Evolutionary conservation across 2,888 invertebrate genomes (phyloP), one percentile per base, ranked within the genome.

Genomic region (Hydroisotoma schaefferi): DNA sequence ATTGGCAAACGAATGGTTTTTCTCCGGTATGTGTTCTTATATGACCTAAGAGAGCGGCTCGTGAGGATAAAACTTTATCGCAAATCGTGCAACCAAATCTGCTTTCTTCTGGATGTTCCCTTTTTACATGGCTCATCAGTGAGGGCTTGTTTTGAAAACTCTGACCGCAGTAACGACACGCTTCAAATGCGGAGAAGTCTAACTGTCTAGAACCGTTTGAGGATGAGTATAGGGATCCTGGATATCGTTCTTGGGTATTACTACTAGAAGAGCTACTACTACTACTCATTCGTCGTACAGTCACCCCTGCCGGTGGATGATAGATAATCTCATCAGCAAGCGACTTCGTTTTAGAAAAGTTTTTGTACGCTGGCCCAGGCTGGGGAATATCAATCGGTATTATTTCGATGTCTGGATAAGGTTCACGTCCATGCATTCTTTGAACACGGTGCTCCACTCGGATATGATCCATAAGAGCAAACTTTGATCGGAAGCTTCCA

Each of bases 81-180:
- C 46, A 46, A 23, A 46, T 25, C 25, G 23, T 6, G 15, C 46
- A 46, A 3, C 23, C 25, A 25, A 46, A 46, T 46, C 46, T 12
- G 22, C 46, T 40, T 43, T 61, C 61, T 20, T 54, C 29, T 2
- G 22, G 51, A 37, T 61, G 61, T 44, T 53, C 54, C 44, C 44
- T 43, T 49, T 49, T 57, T 38, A 53, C 49, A 49, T 61, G 61
- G 29, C 44, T 61, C 29, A 61, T 57, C 8, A 61, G 51, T 51
- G 48, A 54, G 20, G 29, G 53, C 61, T 57, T 57, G 18, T 61
- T 44, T 18, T 53, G 48, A 58, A 61, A 61, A 44, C 38, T 61
- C 33, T 23, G 55, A 22, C 49, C 55, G 44, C 61, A 61, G 53
- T 57, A 54, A n/a, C 61, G 53, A 44, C 61, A 61, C 54, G 20